Evolutionary conservation across 2,113 vertebrate genomes (phyloP).

Genomic region (Rynchops niger): DNA sequence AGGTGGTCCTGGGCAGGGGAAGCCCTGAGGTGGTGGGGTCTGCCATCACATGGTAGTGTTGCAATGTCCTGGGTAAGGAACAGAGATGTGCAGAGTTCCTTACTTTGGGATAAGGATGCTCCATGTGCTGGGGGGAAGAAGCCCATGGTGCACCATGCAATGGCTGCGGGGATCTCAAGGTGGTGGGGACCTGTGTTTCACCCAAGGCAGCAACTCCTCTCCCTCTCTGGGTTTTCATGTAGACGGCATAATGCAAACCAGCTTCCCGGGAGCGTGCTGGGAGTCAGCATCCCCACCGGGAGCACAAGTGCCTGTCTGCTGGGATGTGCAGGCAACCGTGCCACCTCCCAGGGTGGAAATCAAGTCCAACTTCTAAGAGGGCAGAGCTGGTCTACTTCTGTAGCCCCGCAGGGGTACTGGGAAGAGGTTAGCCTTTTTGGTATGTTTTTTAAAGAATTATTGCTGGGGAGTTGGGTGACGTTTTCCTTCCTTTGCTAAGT

Average conservation of each 20-base stretch:
- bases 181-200: not conserved
- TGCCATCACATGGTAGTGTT: accelerated
- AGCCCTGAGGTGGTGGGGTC: not conserved
- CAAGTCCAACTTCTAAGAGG: not conserved
- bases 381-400: not conserved
- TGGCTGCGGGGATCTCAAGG: not conserved
- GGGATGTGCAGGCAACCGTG: not conserved
- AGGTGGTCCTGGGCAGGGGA: not conserved
- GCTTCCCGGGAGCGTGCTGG: accelerated
- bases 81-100: not conserved
- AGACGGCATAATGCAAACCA: not conserved
- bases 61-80: not conserved
- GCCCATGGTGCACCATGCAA: accelerated
- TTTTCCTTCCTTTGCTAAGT: not conserved
- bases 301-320: not conserved
- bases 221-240: not conserved
- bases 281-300: not conserved
- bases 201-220: not conserved
- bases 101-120: not conserved
- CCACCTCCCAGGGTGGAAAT: not conserved
- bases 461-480: not conserved
- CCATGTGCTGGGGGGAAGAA: not conserved
- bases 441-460: not conserved
- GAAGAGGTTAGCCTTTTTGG: not conserved
- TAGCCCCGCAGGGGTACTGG: not conserved